These are phyloP conservation scores for Tor tambroides DNA, from an alignment of 2,113 vertebrate genomes.

Conservation along the genomic window DNA sequence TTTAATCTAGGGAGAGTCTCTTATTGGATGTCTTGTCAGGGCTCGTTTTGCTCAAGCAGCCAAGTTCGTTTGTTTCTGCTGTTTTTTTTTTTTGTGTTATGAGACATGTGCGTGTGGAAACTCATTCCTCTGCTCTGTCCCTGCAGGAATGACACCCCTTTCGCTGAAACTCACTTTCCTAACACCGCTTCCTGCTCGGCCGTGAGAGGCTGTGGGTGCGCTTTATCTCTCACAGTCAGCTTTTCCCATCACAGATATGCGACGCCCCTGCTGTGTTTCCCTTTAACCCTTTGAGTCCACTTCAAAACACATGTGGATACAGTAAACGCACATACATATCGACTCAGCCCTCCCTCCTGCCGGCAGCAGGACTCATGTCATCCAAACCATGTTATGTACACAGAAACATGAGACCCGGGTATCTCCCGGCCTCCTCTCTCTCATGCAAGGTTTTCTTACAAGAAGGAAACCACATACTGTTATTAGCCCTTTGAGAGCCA, in stretches of 20 bases:
- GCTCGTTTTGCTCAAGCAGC: conserved; percentile 35
- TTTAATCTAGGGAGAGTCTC: conserved; percentile 65
- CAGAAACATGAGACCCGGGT: conserved; percentile 24
- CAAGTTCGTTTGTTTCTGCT: conserved; percentile 22
- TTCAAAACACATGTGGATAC: conserved; percentile 19
- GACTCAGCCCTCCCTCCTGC: conserved; percentile 17
- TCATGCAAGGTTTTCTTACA: not conserved
- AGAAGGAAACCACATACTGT: conserved; percentile 3
- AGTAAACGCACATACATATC: conserved; percentile 49
- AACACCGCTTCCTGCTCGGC: conserved; percentile 7
- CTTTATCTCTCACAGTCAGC: not conserved
- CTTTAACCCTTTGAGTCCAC: not conserved
- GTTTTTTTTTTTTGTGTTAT: conserved; percentile 37
- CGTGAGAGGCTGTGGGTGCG: not conserved
- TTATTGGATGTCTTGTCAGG: conserved; percentile 47
- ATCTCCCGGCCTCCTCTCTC: not conserved
- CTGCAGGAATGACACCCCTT: conserved; percentile 6
- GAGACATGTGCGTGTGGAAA: conserved; percentile 48
- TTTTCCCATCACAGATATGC: conserved; percentile 29
- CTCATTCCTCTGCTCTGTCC: conserved; percentile 33
- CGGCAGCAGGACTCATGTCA: not conserved
- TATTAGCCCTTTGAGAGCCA: conserved; percentile 15
- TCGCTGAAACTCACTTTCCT: conserved; percentile 20
- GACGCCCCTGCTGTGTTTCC: conserved; percentile 4
- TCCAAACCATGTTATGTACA: conserved; percentile 14